phyloP scores from a whole-genome alignment of 2,888 invertebrate genomes.

The Lasioglossum figueresi region DNA sequence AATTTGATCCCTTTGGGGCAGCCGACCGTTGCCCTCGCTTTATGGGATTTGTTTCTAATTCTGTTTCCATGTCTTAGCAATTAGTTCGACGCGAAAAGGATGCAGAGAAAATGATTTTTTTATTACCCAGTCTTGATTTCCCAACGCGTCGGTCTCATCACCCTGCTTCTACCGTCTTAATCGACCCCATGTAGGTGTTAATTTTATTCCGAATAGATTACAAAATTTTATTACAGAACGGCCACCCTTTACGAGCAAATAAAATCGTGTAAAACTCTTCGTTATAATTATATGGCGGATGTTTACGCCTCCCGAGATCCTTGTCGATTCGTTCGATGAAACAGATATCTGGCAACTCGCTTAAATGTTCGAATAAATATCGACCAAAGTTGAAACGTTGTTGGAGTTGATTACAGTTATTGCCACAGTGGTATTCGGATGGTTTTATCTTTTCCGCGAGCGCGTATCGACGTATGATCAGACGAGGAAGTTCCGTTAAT shows the following conservation, averaged over 20 bases:
- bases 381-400: neutral
- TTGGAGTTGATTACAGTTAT: neutral
- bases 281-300: neutral
- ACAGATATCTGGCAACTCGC: neutral
- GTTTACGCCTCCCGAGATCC: neutral
- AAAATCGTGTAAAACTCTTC: neutral
- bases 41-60: neutral
- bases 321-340: neutral
- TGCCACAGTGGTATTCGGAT: neutral
- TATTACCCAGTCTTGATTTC: too few species aligned
- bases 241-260: neutral
- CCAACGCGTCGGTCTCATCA: too few species aligned
- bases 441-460: neutral
- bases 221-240: neutral
- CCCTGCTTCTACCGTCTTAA: neutral
- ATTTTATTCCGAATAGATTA: neutral
- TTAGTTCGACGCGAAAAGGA: too few species aligned
- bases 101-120: too few species aligned
- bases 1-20: neutral
- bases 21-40: neutral
- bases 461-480: neutral
- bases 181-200: neutral
- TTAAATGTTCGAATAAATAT: neutral
- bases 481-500: too few species aligned
- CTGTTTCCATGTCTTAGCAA: neutral